phyloP scores from a whole-genome alignment of 2,113 vertebrate genomes.

The Smithornis capensis region DNA sequence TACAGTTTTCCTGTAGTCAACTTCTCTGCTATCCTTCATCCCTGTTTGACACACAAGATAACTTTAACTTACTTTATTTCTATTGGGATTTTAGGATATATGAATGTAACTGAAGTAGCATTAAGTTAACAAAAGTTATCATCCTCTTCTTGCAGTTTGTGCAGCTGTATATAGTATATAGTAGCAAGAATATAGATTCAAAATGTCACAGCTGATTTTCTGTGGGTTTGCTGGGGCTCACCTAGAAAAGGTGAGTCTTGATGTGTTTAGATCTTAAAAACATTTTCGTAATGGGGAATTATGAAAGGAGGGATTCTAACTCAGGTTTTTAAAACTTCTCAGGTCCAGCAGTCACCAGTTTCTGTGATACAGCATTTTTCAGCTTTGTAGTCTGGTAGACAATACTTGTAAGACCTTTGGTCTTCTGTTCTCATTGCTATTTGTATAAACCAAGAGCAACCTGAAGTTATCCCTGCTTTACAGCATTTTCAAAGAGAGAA shows the following conservation, averaged over 20 bases:
- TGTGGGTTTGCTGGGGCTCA: background rate
- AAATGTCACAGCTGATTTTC: background rate
- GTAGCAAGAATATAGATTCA: background rate
- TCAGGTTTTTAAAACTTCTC: background rate
- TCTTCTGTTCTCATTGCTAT: background rate
- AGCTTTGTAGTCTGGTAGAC: background rate
- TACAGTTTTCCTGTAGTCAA: background rate
- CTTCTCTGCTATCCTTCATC: background rate
- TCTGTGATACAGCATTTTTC: background rate
- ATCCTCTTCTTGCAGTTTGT: background rate
- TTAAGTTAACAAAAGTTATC: background rate
- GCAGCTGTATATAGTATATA: background rate
- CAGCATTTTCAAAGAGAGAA: constrained; percentile 40
- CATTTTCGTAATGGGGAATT: background rate
- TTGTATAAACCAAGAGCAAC: background rate
- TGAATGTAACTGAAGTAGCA: background rate
- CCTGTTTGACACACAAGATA: background rate
- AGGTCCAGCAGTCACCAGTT: background rate
- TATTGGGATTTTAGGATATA: background rate
- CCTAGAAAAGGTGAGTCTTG: background rate
- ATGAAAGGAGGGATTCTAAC: background rate
- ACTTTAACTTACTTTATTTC: background rate
- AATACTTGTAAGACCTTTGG: constrained; percentile 2
- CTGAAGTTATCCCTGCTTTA: constrained; percentile 1
- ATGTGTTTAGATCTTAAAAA: background rate